phyloP scores from a whole-genome alignment of 2,888 invertebrate species.

The Biston stratarius region DNA sequence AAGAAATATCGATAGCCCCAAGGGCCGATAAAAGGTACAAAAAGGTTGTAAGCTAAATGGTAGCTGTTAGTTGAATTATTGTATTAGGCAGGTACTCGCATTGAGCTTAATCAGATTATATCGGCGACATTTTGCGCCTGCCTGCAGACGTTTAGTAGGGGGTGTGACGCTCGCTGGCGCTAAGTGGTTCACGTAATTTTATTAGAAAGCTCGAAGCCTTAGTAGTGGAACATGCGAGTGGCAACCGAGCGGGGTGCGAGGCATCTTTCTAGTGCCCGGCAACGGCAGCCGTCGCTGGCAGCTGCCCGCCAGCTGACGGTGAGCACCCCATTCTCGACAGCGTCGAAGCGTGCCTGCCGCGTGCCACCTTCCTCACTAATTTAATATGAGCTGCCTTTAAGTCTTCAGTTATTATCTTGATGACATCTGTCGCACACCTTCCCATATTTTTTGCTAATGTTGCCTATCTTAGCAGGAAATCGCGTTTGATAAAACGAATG shows the following conservation, averaged over 20 bases:
- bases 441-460: not conserved
- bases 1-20: constrained; percentile 30
- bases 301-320: constrained; percentile 71
- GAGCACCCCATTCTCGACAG: constrained; percentile 42
- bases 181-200: constrained; percentile 59
- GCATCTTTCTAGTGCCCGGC: constrained; percentile 17
- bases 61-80: constrained; percentile 31
- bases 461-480: not conserved
- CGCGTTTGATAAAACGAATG: not conserved
- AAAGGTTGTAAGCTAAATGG: constrained; percentile 22
- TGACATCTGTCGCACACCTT: constrained; percentile 32
- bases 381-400: constrained; percentile 54
- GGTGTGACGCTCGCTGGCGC: constrained; percentile 39
- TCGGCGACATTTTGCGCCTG: constrained; percentile 35
- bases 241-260: constrained; percentile 22
- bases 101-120: constrained; percentile 40
- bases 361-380: constrained; percentile 61
- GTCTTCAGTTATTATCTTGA: constrained; percentile 30
- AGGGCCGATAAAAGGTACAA: constrained; percentile 25
- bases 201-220: constrained; percentile 71
- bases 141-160: constrained; percentile 31
- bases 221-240: constrained; percentile 36
- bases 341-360: constrained; percentile 73
- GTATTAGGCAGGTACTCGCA: constrained; percentile 26
- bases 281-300: constrained; percentile 53